Base-by-base conservation (phyloP, 2,797 vertebrate species). In the Uromys caudimaculatus region DNA sequence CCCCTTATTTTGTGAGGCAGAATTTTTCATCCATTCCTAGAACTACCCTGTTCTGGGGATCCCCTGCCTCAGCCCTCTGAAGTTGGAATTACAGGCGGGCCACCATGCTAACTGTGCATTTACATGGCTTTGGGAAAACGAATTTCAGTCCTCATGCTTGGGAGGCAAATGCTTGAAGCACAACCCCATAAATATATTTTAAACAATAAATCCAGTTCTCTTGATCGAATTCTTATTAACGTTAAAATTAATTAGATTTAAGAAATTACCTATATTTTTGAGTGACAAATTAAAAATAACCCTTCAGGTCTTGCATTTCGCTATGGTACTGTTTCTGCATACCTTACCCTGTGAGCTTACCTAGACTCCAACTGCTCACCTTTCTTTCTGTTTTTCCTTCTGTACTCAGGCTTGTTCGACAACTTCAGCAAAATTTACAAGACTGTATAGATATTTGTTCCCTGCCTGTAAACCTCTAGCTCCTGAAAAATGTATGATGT, bases 401-500 rank as follows among this genome's bases (percentile, higher is more conserved):
- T 87, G 19, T 5, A 79, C n/a, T 88, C 24, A 77, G 76, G 83
- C 64, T 95, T 29, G 64, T 56, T 92, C 44, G 3, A 5, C 10
- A n/a, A 95, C 81, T 88, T 64, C 47, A 87, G 32, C 10, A 69
- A 86, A 75, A 75, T 17, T 79, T 90, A 60, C 0, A 76, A 60
- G 58, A 79, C 1, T 35, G 1, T 73, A n/a, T 3, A 84, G 58
- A 52, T 50, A 1, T n/a, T 56, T 64, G 54, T 89, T 95, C 41
- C 79, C 81, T 95, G 41, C 7, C 75, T 58, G 10, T 60, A 81
- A 91, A 93, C 27, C 17, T 50, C 71, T 8, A 67, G 52, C 62
- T 95, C 84, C 67, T 92, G 38, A 90, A 82, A 86, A 94, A 90
- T 92, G 88, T 75, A 44, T 94, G 47, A 96, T 84, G 38, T 76